Evolutionary conservation across 1,140 invertebrate species (phyloP).

Genomic region (Eriocheir sinensis): DNA sequence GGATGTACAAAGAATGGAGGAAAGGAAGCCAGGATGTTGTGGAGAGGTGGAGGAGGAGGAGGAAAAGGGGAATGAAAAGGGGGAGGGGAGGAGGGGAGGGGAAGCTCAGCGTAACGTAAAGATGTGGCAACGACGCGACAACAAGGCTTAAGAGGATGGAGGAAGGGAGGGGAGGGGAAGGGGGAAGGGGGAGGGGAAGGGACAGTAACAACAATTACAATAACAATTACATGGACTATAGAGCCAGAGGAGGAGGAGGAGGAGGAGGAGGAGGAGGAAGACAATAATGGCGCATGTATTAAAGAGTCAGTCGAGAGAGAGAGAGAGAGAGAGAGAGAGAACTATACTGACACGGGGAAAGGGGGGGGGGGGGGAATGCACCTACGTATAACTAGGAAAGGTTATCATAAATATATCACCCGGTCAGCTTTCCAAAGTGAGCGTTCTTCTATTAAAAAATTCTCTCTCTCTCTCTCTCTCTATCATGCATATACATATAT

Average conservation of each 20-base stretch:
- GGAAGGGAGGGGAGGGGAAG: neutral
- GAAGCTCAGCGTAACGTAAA: too few species aligned
- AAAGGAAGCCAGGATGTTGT: neutral
- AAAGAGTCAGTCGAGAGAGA: too few species aligned
- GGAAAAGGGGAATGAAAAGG: neutral
- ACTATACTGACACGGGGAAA: too few species aligned
- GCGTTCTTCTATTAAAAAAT: too few species aligned
- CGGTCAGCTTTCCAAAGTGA: too few species aligned
- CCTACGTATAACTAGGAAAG: too few species aligned
- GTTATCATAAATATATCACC: too few species aligned
- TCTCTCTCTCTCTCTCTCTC: slow-evolving; percentile 47
- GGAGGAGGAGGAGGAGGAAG: neutral
- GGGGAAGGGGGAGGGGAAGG: neutral
- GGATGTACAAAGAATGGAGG: neutral
- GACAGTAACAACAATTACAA: neutral
- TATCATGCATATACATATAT: neutral
- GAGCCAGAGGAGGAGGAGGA: neutral
- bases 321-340: too few species aligned
- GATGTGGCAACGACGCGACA: neutral
- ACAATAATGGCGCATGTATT: neutral
- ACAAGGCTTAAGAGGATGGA: neutral
- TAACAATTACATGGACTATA: neutral
- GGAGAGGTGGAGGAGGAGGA: neutral
- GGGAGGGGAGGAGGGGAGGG: neutral
- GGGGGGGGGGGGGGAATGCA: too few species aligned